Percentiles rank a stretch among this genome's conserved stretches.
Conservation (phyloP, 2,113 vertebrate genomes). For the Caloenas nicobarica region DNA sequence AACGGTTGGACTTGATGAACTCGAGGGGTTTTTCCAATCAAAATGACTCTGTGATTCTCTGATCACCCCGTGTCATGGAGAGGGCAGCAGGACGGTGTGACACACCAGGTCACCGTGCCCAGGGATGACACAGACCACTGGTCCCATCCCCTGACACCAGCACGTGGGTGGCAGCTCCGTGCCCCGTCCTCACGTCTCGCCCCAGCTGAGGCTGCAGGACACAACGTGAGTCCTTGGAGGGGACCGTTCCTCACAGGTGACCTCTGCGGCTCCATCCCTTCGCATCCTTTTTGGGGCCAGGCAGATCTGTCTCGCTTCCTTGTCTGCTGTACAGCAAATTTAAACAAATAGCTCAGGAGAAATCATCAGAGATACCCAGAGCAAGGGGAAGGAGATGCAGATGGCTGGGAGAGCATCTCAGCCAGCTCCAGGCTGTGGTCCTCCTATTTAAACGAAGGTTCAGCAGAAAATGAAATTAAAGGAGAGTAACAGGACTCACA, state of each 20-base stretch:
- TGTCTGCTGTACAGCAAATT: not conserved
- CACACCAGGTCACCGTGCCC: accelerated
- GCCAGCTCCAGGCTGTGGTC: too few species aligned
- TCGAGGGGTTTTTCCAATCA: too few species aligned
- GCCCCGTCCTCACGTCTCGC: not conserved
- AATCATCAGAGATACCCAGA: not conserved
- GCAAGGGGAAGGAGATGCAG: not conserved
- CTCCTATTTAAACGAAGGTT: not conserved
- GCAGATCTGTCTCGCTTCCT: not conserved
- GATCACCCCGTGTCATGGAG: accelerated
- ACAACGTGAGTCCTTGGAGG: accelerated
- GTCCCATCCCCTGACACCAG: accelerated
- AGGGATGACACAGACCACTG: not conserved
- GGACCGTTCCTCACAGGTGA: accelerated
- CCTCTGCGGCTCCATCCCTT: not conserved
- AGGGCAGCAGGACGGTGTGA: not conserved
- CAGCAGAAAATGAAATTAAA: not conserved
- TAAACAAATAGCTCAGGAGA: not conserved
- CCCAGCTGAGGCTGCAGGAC: not conserved
- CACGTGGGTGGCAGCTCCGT: accelerated
- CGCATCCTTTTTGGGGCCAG: not conserved
- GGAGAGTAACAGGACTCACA: not conserved
- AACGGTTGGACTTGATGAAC: too few species aligned
- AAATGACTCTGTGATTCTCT: too few species aligned
- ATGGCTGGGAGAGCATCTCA: not conserved